Base-by-base conservation (phyloP, 1,140 invertebrate species). In the Lepidurus packardi region DNA sequence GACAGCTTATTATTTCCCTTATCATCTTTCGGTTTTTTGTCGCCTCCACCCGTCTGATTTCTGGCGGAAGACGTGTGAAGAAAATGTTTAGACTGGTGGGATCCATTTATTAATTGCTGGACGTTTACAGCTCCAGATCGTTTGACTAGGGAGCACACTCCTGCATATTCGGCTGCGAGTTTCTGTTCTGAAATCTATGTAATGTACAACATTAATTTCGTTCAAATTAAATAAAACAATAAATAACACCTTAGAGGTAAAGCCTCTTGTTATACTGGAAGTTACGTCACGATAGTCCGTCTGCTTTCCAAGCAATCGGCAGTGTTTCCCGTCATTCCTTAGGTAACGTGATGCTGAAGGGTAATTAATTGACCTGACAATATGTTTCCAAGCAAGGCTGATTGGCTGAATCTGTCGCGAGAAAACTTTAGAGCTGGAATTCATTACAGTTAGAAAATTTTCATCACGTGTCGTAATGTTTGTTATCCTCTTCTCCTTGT, bases 1-100 rank as follows among this genome's bases (percentile, higher is more conserved):
- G 89, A 88, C 77, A 92, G 84, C 85, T 90, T 91, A 82, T 91
- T 87, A 83, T 90, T 84, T 80, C 90, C 85, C 82, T 91, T 87
- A 83, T 90, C 85, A 81, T 90, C 85, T 81, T 89, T 86, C 73
- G 83, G 82, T 34, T 82, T 83, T 45, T 79, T 79, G 44, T 45
- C 78, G 34, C 77, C 74, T 75, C 65, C 73, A 43, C 21, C 44
- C 13, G 42, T 41, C 16, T 78, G 53, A 21, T 65, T 65, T 13
- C 21, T n/a, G 9, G 53, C 0, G 53, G 53, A 65, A 65, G 53
- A 13, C 53, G 53, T 11, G 8, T 65, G 53, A 9, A 65, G 53
- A 16, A 34, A 34, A 34, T 34, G 34, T 34, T 34, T 34, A 3
- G 13, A 65, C 53, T 65, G 16, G 13, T 21, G 53, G 21, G 16